Evolutionary conservation across 1,140 invertebrate genomes (phyloP).

Genomic region (Bombus soroeensis): DNA sequence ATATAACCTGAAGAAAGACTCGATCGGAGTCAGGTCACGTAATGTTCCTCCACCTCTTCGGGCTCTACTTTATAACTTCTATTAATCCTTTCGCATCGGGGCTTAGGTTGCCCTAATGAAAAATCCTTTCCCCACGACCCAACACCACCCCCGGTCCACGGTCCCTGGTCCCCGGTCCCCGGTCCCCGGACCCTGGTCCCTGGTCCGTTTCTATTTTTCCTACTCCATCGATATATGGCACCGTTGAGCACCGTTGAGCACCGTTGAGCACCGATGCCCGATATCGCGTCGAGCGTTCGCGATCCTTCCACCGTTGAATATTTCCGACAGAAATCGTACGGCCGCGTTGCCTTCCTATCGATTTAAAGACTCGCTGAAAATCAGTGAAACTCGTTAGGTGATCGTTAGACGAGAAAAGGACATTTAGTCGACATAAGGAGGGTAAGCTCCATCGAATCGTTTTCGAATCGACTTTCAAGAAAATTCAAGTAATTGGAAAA

Average conservation of each 20-base stretch:
- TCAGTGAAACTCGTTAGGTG: too few species aligned
- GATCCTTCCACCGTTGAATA: neutral
- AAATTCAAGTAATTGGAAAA: too few species aligned
- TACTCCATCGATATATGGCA: constrained; percentile 11
- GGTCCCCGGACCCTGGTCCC: too few species aligned
- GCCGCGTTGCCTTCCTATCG: neutral
- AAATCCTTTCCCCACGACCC: constrained; percentile 62
- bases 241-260: neutral
- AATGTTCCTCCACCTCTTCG: constrained; percentile 71
- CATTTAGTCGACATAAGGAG: too few species aligned
- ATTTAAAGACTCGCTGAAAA: neutral
- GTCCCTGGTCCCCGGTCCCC: too few species aligned
- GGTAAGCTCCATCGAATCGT: too few species aligned
- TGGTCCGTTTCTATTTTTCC: constrained; percentile 19
- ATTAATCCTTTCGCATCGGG: constrained; percentile 72
- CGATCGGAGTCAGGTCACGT: constrained; percentile 73
- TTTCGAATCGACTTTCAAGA: too few species aligned
- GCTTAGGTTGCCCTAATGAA: constrained; percentile 71
- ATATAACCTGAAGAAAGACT: constrained; percentile 73
- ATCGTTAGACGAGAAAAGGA: too few species aligned
- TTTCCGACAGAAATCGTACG: neutral
- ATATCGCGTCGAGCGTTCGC: neutral
- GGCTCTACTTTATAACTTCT: constrained; percentile 74
- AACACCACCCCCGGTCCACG: neutral
- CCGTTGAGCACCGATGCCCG: neutral